Evolutionary conservation across 2,888 invertebrate genomes (phyloP).

Genomic region (Ferrisia virgata): DNA sequence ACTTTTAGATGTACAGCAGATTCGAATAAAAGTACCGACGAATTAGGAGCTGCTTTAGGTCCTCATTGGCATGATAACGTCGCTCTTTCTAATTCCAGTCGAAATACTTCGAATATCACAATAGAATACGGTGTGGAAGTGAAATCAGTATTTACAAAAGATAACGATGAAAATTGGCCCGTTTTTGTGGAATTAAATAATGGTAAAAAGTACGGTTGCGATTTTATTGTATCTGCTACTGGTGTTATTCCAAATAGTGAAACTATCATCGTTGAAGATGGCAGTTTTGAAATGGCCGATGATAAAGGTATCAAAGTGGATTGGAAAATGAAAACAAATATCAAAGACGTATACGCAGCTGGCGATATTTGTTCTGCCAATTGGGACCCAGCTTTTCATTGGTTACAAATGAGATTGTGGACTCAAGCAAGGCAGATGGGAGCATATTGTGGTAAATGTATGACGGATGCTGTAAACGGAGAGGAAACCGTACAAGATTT

Average conservation of each 20-base stretch:
- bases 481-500: conserved; percentile 80
- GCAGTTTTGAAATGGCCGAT: conserved; percentile 56
- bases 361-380: conserved; percentile 88
- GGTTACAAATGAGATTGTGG: conserved; percentile 96
- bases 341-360: conserved; percentile 81
- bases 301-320: conserved; percentile 87
- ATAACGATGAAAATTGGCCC: conserved; percentile 59
- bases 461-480: conserved; percentile 64
- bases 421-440: conserved; percentile 99
- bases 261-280: conserved; percentile 58
- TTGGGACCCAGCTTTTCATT: conserved; percentile 74
- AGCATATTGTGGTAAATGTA: conserved; percentile 84
- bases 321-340: conserved; percentile 77
- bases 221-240: conserved; percentile 92
- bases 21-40: conserved; percentile 53
- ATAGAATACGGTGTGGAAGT: conserved; percentile 57
- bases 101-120: conserved; percentile 54
- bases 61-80: conserved; percentile 90
- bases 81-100: conserved; percentile 58
- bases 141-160: conserved; percentile 53
- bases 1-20: conserved; percentile 52
- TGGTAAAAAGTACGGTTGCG: conserved; percentile 70
- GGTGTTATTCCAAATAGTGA: conserved; percentile 72
- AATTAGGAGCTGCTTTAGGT: conserved; percentile 85
- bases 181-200: conserved; percentile 72